Evolutionary conservation across 2,888 invertebrate genomes (phyloP), one percentile per base, ranked within the genome.

Genomic region (Heteromyza rotundicornis): DNA sequence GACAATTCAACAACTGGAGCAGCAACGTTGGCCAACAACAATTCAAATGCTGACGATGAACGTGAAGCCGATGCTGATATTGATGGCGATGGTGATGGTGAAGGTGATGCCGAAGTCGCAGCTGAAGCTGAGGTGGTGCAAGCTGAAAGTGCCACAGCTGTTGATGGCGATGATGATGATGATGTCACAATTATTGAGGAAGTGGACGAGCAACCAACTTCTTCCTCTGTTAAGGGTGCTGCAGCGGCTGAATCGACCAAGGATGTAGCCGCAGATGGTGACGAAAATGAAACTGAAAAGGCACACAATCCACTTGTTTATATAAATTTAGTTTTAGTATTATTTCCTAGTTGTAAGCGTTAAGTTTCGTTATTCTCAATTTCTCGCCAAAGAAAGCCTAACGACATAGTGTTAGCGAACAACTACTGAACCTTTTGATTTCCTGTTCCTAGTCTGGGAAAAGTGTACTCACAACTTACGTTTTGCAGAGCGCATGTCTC

Each of bases 211-310:
- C 51, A 49, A 8, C 20, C 53, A 20, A 22, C 22, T 1, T 7
- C 35, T 51, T 54, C 17, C n/a, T 40, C 60, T 16, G 44, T 57
- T 57, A 57, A 59, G 44, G 50, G 55, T 35, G 35, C 50, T 47
- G 36, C 19, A 44, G 16, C 12, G 22, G 36, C 14, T 50, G 60
- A 53, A 61, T 60, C 62, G 22, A 57, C 60, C 32, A 53, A 54
- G 66, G 23, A 7, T 52, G 32, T 32, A 56, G n/a, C 16, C 55
- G 58, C 51, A 60, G 69, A 65, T 66, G 68, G 66, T 63, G 71
- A 71, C 63, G 68, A 69, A 68, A 70, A 64, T 68, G 72, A 68
- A 70, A 68, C 68, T 67, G 75, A 74, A 74, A 73, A 74, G 71
- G 72, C 75, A 74, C 72, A 71, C 66, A 64, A 54, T 62, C n/a